These are phyloP conservation scores for Mastomys coucha DNA, from an alignment of 2,113 vertebrate genomes.

Conservation along the genomic window DNA sequence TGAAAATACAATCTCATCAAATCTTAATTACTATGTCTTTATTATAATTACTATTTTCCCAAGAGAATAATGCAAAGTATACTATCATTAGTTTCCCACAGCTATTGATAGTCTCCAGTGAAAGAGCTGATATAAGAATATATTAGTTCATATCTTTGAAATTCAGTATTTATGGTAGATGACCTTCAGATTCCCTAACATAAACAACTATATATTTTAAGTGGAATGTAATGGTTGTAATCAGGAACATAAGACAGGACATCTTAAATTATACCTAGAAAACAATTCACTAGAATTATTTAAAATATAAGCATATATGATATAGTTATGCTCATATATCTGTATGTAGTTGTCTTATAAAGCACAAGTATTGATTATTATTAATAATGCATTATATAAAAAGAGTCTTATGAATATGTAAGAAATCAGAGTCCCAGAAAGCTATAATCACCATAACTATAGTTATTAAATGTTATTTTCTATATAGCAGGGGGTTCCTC, in stretches of 20 bases:
- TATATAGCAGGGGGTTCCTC: neutral
- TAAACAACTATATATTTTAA: neutral
- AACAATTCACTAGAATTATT: neutral
- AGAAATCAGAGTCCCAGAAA: neutral
- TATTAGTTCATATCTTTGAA: neutral
- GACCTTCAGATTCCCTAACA: neutral
- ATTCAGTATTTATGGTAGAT: neutral
- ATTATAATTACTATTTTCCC: slow-evolving; percentile 36
- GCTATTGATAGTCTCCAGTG: neutral
- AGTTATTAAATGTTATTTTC: neutral
- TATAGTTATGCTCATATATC: neutral
- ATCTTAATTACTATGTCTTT: slow-evolving; percentile 28
- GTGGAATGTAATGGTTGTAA: slow-evolving; percentile 23
- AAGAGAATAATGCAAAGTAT: slow-evolving; percentile 36
- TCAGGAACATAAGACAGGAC: neutral
- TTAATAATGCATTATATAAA: neutral
- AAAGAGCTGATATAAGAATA: slow-evolving; percentile 24
- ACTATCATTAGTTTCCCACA: neutral
- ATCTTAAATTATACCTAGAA: slow-evolving; percentile 23
- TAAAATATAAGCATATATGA: neutral
- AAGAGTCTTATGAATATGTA: neutral
- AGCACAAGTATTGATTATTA: neutral
- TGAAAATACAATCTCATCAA: slow-evolving; percentile 25
- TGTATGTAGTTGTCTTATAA: slow-evolving; percentile 2
- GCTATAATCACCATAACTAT: neutral